Base-by-base conservation (phyloP, 1,140 invertebrate genomes). In the Pantala flavescens region DNA sequence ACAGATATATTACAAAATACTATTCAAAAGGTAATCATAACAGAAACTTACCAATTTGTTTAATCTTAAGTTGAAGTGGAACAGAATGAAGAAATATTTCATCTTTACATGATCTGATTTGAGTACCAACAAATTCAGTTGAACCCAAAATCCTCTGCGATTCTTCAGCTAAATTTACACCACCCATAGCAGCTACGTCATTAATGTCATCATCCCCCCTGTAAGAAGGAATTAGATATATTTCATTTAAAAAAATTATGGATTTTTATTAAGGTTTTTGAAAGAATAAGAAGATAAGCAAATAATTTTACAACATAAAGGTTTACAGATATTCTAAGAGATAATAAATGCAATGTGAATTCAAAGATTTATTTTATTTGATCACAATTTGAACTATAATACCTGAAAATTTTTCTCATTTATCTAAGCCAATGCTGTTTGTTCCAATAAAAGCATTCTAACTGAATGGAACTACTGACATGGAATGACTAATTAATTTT, bases 161-260 rank as follows among this genome's bases (percentile, higher is more conserved):
- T 84, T 99, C 97, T 84, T 99, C 97, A 0, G 93, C 92, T 78
- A 99, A 86, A 85, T 99, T 99, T n/a, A 99, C 96, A 28, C 97
- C 97, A 78, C 97, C 97, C 97, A 99, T 99, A 9, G 96, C 96
- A 24, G 97, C 96, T 0, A 99, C 97, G 87, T 99, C 97, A 81
- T 98, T 99, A 77, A 99, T 98, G 82, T 97, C 95, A 84, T 97
- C 95, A 82, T 97, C 94, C 36, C 90, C 92, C 81, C 91, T 86
- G 82, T 74, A 81, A 73, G n/a, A n/a, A n/a, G 75, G 77, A 74
- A 72, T 73, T 73, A 73, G 19, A 63, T 28, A 76, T 19, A 5
- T n/a, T n/a, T n/a, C n/a, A n/a, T n/a, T 73, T 72, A 9, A 71
- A 9, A 28, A 14, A 43, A 23, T 71, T 71, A 63, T n/a, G 71